Percentiles rank a stretch among this genome's conserved stretches.
These are phyloP conservation scores for Panagrolaimus sp. DNA, from an alignment of 1,140 invertebrate genomes.

Conservation along the genomic window DNA sequence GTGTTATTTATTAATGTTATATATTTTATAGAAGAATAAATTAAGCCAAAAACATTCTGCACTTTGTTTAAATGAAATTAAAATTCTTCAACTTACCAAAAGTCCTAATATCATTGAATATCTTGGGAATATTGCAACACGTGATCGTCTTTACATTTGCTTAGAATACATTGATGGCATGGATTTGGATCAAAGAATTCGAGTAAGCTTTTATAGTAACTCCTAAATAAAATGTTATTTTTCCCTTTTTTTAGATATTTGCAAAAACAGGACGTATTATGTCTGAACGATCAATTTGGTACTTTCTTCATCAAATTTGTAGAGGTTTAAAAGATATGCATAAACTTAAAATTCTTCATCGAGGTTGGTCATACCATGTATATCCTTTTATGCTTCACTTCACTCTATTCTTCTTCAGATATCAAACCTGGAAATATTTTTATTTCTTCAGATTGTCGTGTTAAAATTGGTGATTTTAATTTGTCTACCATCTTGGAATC, in stretches of 20 bases:
- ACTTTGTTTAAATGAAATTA: too few relatives aligned
- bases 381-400: not conserved
- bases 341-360: slow-evolving; percentile 14
- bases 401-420: not conserved
- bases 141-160: not conserved
- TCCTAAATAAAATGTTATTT: too few relatives aligned
- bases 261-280: not conserved
- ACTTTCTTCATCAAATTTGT: slow-evolving; percentile 13
- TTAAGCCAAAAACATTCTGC: too few relatives aligned
- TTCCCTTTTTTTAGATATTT: too few relatives aligned
- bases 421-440: slow-evolving; percentile 21
- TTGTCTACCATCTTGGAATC: slow-evolving; percentile 10
- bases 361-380: slow-evolving; percentile 5
- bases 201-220: not conserved
- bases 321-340: slow-evolving; percentile 9
- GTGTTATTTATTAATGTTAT: too few relatives aligned
- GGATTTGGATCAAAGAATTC: not conserved
- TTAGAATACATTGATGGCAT: slow-evolving; percentile 8
- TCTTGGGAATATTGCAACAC: too few relatives aligned
- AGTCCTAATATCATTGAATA: too few relatives aligned
- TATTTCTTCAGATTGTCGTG: not conserved
- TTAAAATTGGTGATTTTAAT: slow-evolving; percentile 21
- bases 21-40: too few relatives aligned
- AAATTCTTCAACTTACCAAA: too few relatives aligned
- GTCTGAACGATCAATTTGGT: slow-evolving; percentile 17